phyloP scores from a whole-genome alignment of 2,113 vertebrate species.

The Solenodon paradoxus region DNA sequence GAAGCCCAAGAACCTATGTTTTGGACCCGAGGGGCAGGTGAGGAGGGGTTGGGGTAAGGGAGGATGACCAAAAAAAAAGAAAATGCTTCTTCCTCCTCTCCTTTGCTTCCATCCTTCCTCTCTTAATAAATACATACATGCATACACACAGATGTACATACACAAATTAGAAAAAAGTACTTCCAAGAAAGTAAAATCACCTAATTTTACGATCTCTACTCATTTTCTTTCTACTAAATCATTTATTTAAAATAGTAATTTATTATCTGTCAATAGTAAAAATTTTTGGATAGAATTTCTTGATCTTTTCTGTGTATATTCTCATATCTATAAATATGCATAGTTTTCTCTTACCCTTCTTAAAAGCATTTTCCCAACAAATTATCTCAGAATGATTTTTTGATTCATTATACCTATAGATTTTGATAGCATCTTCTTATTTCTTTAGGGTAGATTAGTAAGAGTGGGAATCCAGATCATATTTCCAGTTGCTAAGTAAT shows the following conservation, averaged over 20 bases:
- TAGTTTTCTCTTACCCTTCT: background rate
- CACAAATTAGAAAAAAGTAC: background rate
- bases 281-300: background rate
- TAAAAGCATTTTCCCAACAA: background rate
- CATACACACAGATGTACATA: too few relatives aligned
- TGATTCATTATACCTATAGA: background rate
- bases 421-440: background rate
- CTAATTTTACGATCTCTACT: background rate
- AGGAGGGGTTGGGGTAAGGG: too few relatives aligned
- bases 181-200: background rate
- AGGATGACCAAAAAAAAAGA: too few relatives aligned
- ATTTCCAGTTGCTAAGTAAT: background rate
- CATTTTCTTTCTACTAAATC: too few relatives aligned
- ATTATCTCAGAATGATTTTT: background rate
- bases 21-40: too few relatives aligned
- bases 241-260: too few relatives aligned
- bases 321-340: background rate
- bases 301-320: background rate
- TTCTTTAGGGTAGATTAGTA: background rate
- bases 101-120: too few relatives aligned
- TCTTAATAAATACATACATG: too few relatives aligned
- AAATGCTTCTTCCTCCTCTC: too few relatives aligned
- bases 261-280: too few relatives aligned
- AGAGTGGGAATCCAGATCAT: background rate
- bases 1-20: too few relatives aligned